Percentiles rank a stretch among this genome's conserved stretches.
phyloP scores from a whole-genome alignment of 2,797 vertebrate genomes.

The Spheniscus humboldti region DNA sequence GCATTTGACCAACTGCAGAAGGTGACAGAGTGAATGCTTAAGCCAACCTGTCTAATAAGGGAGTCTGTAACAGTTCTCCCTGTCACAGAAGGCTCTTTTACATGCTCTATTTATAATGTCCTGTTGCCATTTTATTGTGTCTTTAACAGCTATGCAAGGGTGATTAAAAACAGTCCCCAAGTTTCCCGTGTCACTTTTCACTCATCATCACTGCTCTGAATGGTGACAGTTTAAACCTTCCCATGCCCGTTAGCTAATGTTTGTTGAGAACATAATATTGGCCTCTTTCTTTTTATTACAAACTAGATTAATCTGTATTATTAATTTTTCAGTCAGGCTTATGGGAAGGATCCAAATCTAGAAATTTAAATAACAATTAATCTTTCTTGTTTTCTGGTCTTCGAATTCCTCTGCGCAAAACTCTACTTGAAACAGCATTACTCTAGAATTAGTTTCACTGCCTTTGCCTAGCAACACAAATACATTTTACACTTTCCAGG shows the following conservation, averaged over 20 bases:
- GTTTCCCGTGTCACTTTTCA: slow-evolving; percentile 61
- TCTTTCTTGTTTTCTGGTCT: slow-evolving; percentile 55
- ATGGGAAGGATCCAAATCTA: slow-evolving; percentile 30
- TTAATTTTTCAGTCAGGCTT: slow-evolving; percentile 36
- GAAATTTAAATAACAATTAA: slow-evolving; percentile 56
- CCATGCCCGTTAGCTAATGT: slow-evolving; percentile 8
- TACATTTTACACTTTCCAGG: slow-evolving; percentile 53
- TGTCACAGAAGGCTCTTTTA: slow-evolving; percentile 42
- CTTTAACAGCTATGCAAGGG: slow-evolving; percentile 33
- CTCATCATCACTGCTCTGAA: slow-evolving; percentile 28
- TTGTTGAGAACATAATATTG: neutral
- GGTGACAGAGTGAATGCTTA: neutral
- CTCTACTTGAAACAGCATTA: slow-evolving; percentile 31
- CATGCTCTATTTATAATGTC: slow-evolving; percentile 55
- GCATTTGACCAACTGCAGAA: neutral
- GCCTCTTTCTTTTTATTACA: neutral
- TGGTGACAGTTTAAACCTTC: slow-evolving; percentile 48
- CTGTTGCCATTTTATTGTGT: slow-evolving; percentile 55
- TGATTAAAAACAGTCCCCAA: slow-evolving; percentile 55
- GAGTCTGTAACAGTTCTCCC: neutral
- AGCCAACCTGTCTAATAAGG: slow-evolving; percentile 33
- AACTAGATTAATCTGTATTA: neutral
- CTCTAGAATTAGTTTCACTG: slow-evolving; percentile 45
- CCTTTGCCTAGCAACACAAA: slow-evolving; percentile 56
- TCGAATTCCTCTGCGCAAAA: slow-evolving; percentile 3